Base-by-base conservation (phyloP, 2,888 invertebrate species). In the Polyploca ridens region DNA sequence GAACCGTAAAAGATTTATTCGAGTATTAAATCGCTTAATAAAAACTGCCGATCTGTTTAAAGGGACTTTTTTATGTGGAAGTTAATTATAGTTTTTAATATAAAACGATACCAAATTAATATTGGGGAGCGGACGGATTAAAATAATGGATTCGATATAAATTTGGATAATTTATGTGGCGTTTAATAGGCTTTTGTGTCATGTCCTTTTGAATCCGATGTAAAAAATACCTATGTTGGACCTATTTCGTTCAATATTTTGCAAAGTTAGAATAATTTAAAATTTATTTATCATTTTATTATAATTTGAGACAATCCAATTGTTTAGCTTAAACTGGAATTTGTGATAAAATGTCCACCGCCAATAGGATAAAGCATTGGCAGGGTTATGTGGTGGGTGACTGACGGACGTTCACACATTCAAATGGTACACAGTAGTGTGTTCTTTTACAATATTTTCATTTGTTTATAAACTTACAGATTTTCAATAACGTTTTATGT, bases 21-120 rank as follows among this genome's bases (percentile, higher is more conserved):
- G 85, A 86, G 89, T 90, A 88, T 88, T 85, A 89, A 89, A 88
- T 88, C 77, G 79, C 76, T 79, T 81, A 84, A 88, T 87, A 87
- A 90, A 86, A 90, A 85, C 76, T 79, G 84, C 79, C 84, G 87
- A 89, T 87, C 84, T 84, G 83, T 81, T 89, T 87, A 85, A 84
- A 83, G 87, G 85, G 77, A 76, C 80, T 89, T 84, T 38, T 91
- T 92, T 89, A 89, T 90, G 91, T 85, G 80, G 74, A 80, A 89
- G 85, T 88, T 92, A 93, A 93, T 93, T 92, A 92, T 89, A 89
- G 86, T 87, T 90, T 27, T 87, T 90, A 89, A 89, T 91, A 90
- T 88, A 86, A 91, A 89, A 87, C 87, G 90, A 88, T 88, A 84
- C 82, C 79, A 85, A 90, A 90, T 91, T 92, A 91, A 90, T 90